These are phyloP conservation scores for Pygoscelis adeliae DNA, from an alignment of 2,113 vertebrate genomes.

Conservation along the genomic window DNA sequence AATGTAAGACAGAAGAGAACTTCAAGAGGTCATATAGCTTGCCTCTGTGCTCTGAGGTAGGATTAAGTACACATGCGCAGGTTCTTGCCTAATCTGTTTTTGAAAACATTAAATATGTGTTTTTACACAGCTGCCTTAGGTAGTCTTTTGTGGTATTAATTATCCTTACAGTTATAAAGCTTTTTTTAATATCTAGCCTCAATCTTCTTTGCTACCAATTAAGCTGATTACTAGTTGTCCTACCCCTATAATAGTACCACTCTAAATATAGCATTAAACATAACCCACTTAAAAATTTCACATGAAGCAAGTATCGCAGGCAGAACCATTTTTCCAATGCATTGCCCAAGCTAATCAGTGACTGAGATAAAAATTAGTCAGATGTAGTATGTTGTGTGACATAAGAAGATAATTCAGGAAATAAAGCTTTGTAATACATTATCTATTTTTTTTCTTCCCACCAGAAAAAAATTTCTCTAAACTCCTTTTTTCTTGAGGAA, in stretches of 20 bases:
- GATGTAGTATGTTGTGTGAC: neutral
- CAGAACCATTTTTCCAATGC: neutral
- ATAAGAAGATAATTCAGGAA: neutral
- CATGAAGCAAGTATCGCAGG: neutral
- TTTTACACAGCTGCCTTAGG: neutral
- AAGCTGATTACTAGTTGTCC: neutral
- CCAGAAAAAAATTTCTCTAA: neutral
- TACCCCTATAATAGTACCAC: neutral
- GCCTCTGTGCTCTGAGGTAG: neutral
- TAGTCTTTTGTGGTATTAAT: neutral
- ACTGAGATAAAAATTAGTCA: neutral
- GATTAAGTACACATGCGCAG: neutral
- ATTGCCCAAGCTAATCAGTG: neutral
- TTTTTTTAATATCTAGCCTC: neutral
- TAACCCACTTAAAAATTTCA: neutral
- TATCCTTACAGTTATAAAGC: neutral
- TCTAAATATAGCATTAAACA: neutral
- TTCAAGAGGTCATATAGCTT: neutral
- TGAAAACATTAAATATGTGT: neutral
- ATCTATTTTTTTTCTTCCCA: neutral
- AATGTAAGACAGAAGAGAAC: neutral
- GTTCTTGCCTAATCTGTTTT: neutral
- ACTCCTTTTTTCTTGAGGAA: neutral
- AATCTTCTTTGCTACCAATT: neutral
- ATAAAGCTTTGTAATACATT: neutral